Evolutionary conservation across 2,797 vertebrate genomes (phyloP).

Genomic region (Sphenodon punctatus): DNA sequence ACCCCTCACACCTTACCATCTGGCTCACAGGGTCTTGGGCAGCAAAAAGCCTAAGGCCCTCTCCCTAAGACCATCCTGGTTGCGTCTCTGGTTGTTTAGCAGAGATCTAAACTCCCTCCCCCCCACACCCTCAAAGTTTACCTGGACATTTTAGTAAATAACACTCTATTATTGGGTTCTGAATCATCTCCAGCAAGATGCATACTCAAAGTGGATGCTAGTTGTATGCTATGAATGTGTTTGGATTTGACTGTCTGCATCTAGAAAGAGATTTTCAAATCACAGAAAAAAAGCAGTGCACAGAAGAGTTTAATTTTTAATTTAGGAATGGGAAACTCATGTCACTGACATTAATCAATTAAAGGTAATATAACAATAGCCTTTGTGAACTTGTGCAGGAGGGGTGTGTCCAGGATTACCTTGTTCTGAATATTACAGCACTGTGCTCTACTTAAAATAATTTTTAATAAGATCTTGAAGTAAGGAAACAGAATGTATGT

Average conservation of each 20-base stretch:
- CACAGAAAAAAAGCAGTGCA: not conserved
- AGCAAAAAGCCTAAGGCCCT: too few relatives aligned
- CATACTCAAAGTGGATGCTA: conserved; percentile 12
- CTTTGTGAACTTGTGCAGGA: conserved; percentile 1
- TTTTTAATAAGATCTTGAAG: not conserved
- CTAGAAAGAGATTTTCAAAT: conserved; percentile 14
- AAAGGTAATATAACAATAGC: conserved; percentile 11
- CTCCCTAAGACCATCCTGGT: too few relatives aligned
- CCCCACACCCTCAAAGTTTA: not conserved
- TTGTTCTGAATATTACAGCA: not conserved
- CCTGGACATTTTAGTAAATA: not conserved
- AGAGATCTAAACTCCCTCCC: not conserved
- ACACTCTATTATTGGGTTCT: not conserved
- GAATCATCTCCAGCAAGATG: not conserved
- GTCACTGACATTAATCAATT: conserved; percentile 28
- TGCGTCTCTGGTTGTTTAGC: not conserved
- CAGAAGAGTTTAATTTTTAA: conserved; percentile 32
- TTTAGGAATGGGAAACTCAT: not conserved
- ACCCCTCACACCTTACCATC: too few relatives aligned
- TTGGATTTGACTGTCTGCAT: not conserved
- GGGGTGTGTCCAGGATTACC: not conserved
- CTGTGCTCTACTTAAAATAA: not conserved
- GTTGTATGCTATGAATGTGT: not conserved
- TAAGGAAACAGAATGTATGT: conserved; percentile 9
- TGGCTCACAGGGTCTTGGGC: too few relatives aligned